These are phyloP conservation scores for Belonocnema kinseyi DNA, from an alignment of 1,140 invertebrate genomes.

Conservation along the genomic window DNA sequence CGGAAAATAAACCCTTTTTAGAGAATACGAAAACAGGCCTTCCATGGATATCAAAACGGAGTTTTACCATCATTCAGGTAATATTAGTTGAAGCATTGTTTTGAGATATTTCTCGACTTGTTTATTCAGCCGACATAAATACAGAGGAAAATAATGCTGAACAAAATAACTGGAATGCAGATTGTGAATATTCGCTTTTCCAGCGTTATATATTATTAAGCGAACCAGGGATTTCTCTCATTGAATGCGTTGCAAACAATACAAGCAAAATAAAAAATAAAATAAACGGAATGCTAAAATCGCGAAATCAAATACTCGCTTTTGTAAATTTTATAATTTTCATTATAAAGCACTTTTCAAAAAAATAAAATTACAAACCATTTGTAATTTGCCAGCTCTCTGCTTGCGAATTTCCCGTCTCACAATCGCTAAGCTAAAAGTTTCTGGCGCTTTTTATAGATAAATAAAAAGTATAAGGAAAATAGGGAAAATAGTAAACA, in stretches of 20 bases:
- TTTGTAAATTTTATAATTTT: not conserved
- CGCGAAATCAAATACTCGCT: not conserved
- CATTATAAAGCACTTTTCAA: not conserved
- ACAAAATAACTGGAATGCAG: slow-evolving; percentile 28
- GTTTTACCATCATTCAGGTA: too few relatives aligned
- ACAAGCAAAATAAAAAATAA: slow-evolving; percentile 1
- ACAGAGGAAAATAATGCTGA: slow-evolving; percentile 24
- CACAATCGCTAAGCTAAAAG: too few relatives aligned
- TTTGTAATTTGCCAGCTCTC: too few relatives aligned
- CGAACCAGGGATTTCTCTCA: slow-evolving; percentile 14
- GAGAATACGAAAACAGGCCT: too few relatives aligned
- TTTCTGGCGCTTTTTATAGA: too few relatives aligned
- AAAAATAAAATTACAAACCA: not conserved
- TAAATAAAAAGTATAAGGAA: too few relatives aligned
- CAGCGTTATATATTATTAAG: slow-evolving; percentile 18
- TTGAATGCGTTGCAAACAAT: slow-evolving; percentile 6
- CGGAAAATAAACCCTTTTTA: too few relatives aligned
- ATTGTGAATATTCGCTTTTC: slow-evolving; percentile 26
- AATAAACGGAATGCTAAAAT: not conserved
- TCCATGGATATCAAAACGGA: too few relatives aligned
- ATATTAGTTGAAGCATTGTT: slow-evolving; percentile 5
- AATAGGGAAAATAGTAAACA: too few relatives aligned
- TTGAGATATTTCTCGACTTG: slow-evolving; percentile 19
- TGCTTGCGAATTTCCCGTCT: too few relatives aligned
- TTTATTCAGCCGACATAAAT: slow-evolving; percentile 23